A percentile compares a stretch with the other conserved stretches of the same genome.
phyloP scores from a whole-genome alignment of 53 echinoderm and acorn worm genomes.

The Holothuria leucospilota region DNA sequence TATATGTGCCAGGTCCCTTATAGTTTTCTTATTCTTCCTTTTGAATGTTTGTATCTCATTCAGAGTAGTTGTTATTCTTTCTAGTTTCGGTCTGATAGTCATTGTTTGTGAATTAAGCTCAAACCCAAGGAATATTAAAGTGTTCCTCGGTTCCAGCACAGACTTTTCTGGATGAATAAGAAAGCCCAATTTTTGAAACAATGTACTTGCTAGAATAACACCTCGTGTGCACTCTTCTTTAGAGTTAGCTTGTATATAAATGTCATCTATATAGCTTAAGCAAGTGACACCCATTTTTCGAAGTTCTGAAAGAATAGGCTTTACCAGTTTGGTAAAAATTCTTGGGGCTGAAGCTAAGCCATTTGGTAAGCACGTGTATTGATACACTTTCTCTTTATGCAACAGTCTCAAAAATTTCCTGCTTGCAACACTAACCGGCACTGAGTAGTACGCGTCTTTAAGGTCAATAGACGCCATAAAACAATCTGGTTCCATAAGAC shows the following conservation, averaged over 20 bases:
- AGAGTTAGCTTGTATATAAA: slow-evolving; percentile 17
- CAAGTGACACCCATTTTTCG: neutral
- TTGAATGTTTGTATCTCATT: neutral
- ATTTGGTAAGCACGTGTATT: too few species aligned
- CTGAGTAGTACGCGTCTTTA: too few species aligned
- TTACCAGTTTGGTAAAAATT: slow-evolving; percentile 4
- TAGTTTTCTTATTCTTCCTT: too few species aligned
- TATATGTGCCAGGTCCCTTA: too few species aligned
- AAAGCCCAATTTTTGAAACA: neutral
- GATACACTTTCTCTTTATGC: too few species aligned
- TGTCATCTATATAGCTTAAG: slow-evolving; percentile 34
- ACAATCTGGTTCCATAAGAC: slow-evolving; percentile 4
- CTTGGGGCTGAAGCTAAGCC: neutral
- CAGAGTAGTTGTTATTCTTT: neutral
- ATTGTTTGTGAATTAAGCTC: neutral
- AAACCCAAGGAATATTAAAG: slow-evolving; percentile 6
- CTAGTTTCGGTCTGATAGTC: neutral
- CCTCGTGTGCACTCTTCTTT: slow-evolving; percentile 13
- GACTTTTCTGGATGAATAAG: neutral
- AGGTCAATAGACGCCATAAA: too few species aligned
- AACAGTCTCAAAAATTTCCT: slow-evolving; percentile 17
- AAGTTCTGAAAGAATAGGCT: slow-evolving; percentile 32
- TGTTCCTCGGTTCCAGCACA: neutral
- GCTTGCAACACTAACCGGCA: neutral
- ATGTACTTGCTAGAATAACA: slow-evolving; percentile 3